These are phyloP conservation scores for Teleiodes luculella DNA, from an alignment of 2,888 invertebrate genomes.

Conservation along the genomic window DNA sequence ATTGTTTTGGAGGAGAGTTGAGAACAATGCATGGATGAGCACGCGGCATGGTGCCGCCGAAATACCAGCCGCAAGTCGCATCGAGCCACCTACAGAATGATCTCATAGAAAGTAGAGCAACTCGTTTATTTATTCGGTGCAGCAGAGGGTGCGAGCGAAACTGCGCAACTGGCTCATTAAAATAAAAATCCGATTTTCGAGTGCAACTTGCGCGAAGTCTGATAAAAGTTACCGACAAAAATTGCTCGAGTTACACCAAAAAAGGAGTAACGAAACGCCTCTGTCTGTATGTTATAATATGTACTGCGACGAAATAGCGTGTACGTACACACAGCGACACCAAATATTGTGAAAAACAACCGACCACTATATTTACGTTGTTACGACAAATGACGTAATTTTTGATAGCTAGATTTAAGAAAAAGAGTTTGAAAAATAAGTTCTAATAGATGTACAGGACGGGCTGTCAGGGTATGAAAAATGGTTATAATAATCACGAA, in stretches of 20 bases:
- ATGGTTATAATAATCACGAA: too few species aligned
- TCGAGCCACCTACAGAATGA: slow-evolving; percentile 69
- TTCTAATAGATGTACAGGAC: too few species aligned
- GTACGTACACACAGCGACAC: slow-evolving; percentile 47
- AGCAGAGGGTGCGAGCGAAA: slow-evolving; percentile 64
- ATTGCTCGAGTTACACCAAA: slow-evolving; percentile 78
- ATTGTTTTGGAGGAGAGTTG: slow-evolving; percentile 45
- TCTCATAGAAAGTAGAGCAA: slow-evolving; percentile 78
- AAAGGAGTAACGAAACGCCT: slow-evolving; percentile 70
- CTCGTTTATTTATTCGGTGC: slow-evolving; percentile 77
- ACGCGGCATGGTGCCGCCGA: slow-evolving; percentile 30
- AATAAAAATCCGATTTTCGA: slow-evolving; percentile 75
- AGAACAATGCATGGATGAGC: slow-evolving; percentile 44
- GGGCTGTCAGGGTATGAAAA: too few species aligned
- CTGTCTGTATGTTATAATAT: too few species aligned
- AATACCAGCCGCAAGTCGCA: slow-evolving; percentile 36
- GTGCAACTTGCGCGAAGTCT: slow-evolving; percentile 67
- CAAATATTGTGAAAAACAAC: slow-evolving; percentile 70
- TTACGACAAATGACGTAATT: background rate
- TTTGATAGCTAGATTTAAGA: too few species aligned
- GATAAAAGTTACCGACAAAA: slow-evolving; percentile 74
- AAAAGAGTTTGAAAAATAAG: too few species aligned
- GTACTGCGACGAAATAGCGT: slow-evolving; percentile 57
- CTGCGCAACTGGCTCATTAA: slow-evolving; percentile 74
- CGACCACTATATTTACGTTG: slow-evolving; percentile 60